These are phyloP conservation scores for Drosophila guanche DNA, from an alignment of 1,140 invertebrate genomes.

Conservation along the genomic window DNA sequence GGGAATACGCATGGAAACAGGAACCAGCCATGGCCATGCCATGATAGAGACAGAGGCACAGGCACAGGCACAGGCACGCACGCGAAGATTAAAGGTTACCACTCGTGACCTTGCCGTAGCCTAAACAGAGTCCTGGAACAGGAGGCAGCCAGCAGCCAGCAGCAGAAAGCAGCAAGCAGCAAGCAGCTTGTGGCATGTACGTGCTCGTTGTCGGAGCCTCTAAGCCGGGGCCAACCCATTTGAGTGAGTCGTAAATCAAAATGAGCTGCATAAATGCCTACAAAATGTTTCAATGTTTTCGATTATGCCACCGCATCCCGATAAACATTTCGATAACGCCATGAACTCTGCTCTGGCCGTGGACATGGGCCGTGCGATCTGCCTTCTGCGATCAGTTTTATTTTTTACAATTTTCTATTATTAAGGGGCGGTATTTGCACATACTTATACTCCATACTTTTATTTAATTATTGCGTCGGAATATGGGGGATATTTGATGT, in stretches of 20 bases:
- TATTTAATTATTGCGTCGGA: too few relatives aligned
- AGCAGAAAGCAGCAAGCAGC: slow-evolving; percentile 6
- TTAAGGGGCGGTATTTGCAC: too few relatives aligned
- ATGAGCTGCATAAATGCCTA: slow-evolving; percentile 77
- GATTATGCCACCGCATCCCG: slow-evolving; percentile 59
- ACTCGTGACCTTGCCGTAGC: slow-evolving; percentile 69
- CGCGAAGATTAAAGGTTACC: slow-evolving; percentile 78
- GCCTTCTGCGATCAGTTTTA: not conserved
- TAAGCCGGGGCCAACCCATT: slow-evolving; percentile 54
- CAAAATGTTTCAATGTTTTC: slow-evolving; percentile 79
- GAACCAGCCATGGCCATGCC: too few relatives aligned
- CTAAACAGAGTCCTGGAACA: slow-evolving; percentile 7
- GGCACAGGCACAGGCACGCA: slow-evolving; percentile 49
- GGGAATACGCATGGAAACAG: slow-evolving; percentile 8
- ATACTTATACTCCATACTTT: too few relatives aligned
- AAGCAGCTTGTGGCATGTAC: slow-evolving; percentile 80
- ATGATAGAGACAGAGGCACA: too few relatives aligned
- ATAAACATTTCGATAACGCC: slow-evolving; percentile 60
- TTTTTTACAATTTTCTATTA: not conserved
- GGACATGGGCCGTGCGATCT: too few relatives aligned
- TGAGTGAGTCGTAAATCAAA: slow-evolving; percentile 72
- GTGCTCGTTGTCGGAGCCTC: slow-evolving; percentile 60
- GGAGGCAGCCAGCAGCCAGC: not conserved
- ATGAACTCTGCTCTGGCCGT: slow-evolving; percentile 37
- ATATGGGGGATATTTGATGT: too few relatives aligned